phyloP scores from a whole-genome alignment of 1,140 invertebrate genomes.

The Psix sp. region DNA sequence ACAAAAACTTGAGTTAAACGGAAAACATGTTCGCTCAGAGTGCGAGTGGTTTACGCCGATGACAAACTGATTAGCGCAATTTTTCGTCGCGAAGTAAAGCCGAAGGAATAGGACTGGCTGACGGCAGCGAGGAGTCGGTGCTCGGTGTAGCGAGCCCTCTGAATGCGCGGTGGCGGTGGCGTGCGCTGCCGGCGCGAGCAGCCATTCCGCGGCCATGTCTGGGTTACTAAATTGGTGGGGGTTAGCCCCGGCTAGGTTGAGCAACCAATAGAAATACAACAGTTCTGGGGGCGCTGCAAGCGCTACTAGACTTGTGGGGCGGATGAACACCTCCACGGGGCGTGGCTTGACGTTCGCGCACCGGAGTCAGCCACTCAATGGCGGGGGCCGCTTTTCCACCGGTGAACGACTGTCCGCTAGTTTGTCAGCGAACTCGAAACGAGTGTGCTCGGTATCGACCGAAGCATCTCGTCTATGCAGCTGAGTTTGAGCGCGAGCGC shows the following conservation, averaged over 20 bases:
- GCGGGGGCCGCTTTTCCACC: constrained; percentile 47
- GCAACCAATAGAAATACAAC: constrained; percentile 47
- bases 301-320: constrained; percentile 43
- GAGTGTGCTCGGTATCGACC: constrained; percentile 64
- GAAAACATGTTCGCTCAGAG: too few species aligned
- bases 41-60: too few species aligned
- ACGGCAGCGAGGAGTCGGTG: constrained; percentile 3
- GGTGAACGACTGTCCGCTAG: constrained; percentile 65
- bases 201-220: constrained; percentile 72
- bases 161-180: constrained; percentile 17
- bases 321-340: constrained; percentile 46
- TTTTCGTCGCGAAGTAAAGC: constrained; percentile 18
- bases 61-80: constrained; percentile 20
- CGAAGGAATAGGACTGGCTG: constrained; percentile 11
- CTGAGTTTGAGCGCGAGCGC: constrained; percentile 40
- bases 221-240: constrained; percentile 33
- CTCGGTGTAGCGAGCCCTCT: too few species aligned
- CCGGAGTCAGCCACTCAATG: constrained; percentile 34
- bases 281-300: constrained; percentile 26
- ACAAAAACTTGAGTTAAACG: too few species aligned
- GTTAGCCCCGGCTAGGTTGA: constrained; percentile 52
- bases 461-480: constrained; percentile 15
- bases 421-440: constrained; percentile 70
- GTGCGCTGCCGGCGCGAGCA: constrained; percentile 63
- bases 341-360: constrained; percentile 46